Conservation (phyloP, 2,888 invertebrate genomes). For the Pardosa pseudoannulata region DNA sequence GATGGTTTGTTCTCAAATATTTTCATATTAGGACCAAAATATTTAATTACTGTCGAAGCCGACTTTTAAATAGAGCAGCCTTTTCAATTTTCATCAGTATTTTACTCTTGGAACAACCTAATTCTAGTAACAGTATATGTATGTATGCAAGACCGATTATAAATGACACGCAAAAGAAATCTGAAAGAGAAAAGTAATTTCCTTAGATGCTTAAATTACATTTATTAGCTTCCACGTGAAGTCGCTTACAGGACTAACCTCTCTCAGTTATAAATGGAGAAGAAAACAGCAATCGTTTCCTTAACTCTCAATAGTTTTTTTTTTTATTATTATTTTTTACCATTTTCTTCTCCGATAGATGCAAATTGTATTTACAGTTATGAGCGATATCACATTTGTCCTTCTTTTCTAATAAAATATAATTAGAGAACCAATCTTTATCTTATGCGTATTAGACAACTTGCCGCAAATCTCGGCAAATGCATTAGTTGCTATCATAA, state of each 20-base stretch:
- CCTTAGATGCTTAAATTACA: not conserved
- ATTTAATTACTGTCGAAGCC: no score
- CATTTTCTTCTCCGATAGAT: slow-evolving; percentile 8
- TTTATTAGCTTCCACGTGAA: not conserved
- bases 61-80: no score
- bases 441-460: slow-evolving; percentile 59
- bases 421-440: slow-evolving; percentile 69
- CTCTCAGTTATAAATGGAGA: no score
- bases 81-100: no score
- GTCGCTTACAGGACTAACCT: not conserved
- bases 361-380: slow-evolving; percentile 53
- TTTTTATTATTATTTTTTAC: slow-evolving; percentile 31
- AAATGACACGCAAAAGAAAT: no score
- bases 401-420: slow-evolving; percentile 54
- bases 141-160: no score
- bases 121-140: no score
- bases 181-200: no score
- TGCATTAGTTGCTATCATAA: slow-evolving; percentile 70
- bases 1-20: no score
- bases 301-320: not conserved
- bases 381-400: slow-evolving; percentile 33
- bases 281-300: not conserved
- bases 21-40: no score
- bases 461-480: slow-evolving; percentile 52
- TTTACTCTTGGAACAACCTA: no score